Evolutionary conservation across 2,113 vertebrate species (phyloP).

Genomic region (Chrysemys picta): DNA sequence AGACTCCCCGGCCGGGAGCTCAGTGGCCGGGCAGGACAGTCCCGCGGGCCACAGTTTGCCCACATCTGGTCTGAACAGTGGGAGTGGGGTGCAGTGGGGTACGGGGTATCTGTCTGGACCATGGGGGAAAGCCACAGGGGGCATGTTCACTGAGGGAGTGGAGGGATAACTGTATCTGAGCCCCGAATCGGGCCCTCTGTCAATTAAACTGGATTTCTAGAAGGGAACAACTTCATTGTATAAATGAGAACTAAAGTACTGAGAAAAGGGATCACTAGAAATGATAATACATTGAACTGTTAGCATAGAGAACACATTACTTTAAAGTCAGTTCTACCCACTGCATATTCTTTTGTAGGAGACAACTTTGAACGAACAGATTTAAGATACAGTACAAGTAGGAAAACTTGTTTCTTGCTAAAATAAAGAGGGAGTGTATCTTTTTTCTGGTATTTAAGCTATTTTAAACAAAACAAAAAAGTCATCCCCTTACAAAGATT

Average conservation of each 20-base stretch:
- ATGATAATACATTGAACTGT: not conserved
- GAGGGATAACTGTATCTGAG: too few relatives aligned
- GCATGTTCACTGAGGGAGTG: not conserved
- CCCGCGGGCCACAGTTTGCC: too few relatives aligned
- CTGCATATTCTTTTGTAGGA: not conserved
- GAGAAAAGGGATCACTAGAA: not conserved
- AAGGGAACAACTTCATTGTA: not conserved
- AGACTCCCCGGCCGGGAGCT: too few relatives aligned
- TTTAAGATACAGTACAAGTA: not conserved
- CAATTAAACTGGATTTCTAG: not conserved
- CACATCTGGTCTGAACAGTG: too few relatives aligned
- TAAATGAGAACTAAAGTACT: not conserved
- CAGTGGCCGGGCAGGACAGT: too few relatives aligned
- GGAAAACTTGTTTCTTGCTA: rapidly evolving
- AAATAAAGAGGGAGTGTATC: rapidly evolving
- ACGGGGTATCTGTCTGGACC: not conserved
- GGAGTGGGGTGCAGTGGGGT: too few relatives aligned
- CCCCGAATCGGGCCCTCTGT: not conserved
- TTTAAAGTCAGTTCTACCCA: not conserved
- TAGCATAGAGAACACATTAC: too few relatives aligned
- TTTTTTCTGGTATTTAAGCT: rapidly evolving
- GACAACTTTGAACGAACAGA: not conserved
- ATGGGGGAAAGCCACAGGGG: not conserved
- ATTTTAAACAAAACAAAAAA: not conserved
- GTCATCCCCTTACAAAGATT: rapidly evolving